Evolutionary conservation across 2,888 invertebrate genomes (phyloP), one percentile per base, ranked within the genome.

Genomic region (Anthophora plumipes): DNA sequence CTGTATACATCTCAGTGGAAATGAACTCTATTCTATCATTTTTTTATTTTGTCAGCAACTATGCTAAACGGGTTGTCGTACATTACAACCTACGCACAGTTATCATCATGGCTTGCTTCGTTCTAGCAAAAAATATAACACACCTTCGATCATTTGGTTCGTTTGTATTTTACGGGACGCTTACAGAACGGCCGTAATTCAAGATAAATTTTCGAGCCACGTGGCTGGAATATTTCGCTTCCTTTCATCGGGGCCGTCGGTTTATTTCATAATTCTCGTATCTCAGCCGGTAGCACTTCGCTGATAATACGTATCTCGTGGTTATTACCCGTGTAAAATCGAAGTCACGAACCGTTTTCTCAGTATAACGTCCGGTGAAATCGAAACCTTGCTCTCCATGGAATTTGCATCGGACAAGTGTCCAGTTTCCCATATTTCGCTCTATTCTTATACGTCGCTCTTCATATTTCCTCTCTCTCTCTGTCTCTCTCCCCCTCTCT

Each of bases 381-480:
- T 89, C 86, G 88, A 92, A 92, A 6, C 89, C 31, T 31, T 91
- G 87, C 83, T 83, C 1, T 86, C 90, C 91, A 31, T 91, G 84
- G 86, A 87, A 92, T 92, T 93, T 92, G 89, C 91, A 91, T 91
- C 87, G 85, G 91, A 91, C 91, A 91, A 91, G 90, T 88, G 84
- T 77, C 76, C 76, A 70, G 70, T 77, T 74, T 66, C 67, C 4
- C 4, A 43, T 50, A 37, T 41, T 75, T 55, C 54, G 71, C 54
- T 39, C 46, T 50, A 41, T 70, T 43, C 52, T 20, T 46, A 8
- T n/a, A 50, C 31, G 55, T 37, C 6, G 66, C 39, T 37, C 46
- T 57, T 70, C 72, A 39, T 59, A 52, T 80, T 67, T 77, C 46
- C 55, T 66, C 55, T 31, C 9, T 11, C 37, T 5, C 17, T 0